Conservation (phyloP, 2,888 invertebrate species). For the Rhorus exstirpatorius region DNA sequence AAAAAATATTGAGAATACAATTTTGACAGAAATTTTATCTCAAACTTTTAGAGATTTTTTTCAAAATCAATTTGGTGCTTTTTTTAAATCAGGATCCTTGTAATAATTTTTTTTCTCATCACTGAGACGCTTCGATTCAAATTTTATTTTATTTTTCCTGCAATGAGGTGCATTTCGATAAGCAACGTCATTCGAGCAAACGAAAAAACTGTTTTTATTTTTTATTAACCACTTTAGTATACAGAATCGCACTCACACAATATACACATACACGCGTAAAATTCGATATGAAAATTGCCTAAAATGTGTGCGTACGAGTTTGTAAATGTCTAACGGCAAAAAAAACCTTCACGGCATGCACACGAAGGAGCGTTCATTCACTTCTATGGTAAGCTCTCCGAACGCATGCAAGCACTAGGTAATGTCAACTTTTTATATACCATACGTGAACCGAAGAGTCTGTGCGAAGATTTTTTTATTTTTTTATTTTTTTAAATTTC, state of each 20-base stretch:
- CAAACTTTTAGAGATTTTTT: too few species aligned
- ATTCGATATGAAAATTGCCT: constrained; percentile 63
- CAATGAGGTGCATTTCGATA: background rate
- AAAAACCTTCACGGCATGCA: constrained; percentile 81
- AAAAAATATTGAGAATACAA: too few species aligned
- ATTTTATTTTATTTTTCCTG: too few species aligned
- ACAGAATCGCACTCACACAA: background rate
- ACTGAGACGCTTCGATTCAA: too few species aligned
- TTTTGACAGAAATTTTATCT: too few species aligned
- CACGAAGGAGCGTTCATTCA: constrained; percentile 85
- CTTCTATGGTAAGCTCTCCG: constrained; percentile 85
- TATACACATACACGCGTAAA: constrained; percentile 26
- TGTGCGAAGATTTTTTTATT: constrained; percentile 47
- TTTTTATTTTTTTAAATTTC: constrained; percentile 12
- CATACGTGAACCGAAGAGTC: constrained; percentile 47
- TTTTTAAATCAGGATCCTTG: too few species aligned
- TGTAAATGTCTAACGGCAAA: constrained; percentile 78
- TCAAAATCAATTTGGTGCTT: too few species aligned
- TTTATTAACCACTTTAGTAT: constrained; percentile 4
- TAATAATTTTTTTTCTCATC: too few species aligned
- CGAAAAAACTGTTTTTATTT: background rate
- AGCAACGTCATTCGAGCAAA: background rate
- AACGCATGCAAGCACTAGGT: constrained; percentile 86
- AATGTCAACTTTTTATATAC: constrained; percentile 81
- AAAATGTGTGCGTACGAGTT: constrained; percentile 68